Evolutionary conservation across 1,140 invertebrate genomes (phyloP).

Genomic region (Pararge aegeria): DNA sequence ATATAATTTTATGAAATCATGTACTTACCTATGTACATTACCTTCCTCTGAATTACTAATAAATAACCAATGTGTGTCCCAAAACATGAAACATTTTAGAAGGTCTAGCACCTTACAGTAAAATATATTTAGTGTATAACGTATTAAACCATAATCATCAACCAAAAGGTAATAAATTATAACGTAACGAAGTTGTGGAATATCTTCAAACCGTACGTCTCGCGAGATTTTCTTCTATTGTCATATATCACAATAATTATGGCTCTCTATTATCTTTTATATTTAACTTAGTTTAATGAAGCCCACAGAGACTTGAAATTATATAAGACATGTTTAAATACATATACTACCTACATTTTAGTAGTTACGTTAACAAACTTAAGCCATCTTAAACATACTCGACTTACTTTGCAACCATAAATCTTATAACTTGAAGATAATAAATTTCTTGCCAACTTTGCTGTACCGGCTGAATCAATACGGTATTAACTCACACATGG

Average conservation of each 20-base stretch:
- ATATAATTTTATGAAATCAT: no score
- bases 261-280: no score
- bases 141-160: no score
- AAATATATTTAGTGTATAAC: no score
- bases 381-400: slow-evolving; percentile 9
- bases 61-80: no score
- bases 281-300: neutral
- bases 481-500: slow-evolving; percentile 69
- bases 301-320: neutral
- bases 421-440: slow-evolving; percentile 53
- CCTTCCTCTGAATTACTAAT: no score
- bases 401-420: slow-evolving; percentile 22
- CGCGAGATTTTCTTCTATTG: neutral
- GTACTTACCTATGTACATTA: no score
- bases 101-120: no score
- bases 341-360: neutral
- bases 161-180: no score
- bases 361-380: neutral
- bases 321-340: neutral
- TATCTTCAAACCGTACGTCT: no score
- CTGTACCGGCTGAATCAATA: slow-evolving; percentile 66
- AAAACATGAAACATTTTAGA: no score
- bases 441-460: slow-evolving; percentile 66
- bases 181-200: no score
- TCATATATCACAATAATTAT: neutral